Conservation (phyloP, 1,140 invertebrate genomes). For the Heliconius hewitsoni region DNA sequence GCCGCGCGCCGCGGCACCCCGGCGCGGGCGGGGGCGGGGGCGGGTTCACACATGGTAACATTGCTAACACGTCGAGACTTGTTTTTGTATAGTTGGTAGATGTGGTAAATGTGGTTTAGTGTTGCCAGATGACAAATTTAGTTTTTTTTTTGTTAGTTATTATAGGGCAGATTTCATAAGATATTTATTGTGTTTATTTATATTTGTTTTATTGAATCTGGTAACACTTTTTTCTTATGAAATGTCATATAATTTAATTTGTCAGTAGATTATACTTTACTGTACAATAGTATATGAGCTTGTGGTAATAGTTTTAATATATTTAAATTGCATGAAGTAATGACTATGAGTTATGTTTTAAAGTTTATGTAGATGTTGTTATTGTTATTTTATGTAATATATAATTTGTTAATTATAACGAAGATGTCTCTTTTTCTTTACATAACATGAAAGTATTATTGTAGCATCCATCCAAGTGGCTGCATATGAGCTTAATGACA, state of each 20-base stretch:
- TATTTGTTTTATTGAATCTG: background rate
- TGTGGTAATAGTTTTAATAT: background rate
- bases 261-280: background rate
- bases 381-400: conserved; percentile 5
- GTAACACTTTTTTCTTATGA: background rate
- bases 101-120: conserved; percentile 17
- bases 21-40: conserved; percentile 64
- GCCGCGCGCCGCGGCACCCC: conserved; percentile 63
- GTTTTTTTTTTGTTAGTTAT: background rate
- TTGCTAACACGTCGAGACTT: conserved; percentile 47
- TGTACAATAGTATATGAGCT: background rate
- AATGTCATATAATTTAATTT: background rate
- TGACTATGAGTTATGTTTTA: background rate
- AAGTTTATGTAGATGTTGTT: background rate
- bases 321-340: background rate
- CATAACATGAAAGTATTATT: background rate
- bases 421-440: background rate
- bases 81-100: conserved; percentile 19
- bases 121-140: background rate
- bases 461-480: background rate
- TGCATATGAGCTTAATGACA: background rate
- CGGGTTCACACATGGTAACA: conserved; percentile 76
- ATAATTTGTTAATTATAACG: background rate
- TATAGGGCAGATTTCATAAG: too few relatives aligned
- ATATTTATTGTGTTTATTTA: too few relatives aligned